These are phyloP conservation scores for Muscicapa adusta DNA, from an alignment of 2,113 vertebrate genomes.

Conservation along the genomic window DNA sequence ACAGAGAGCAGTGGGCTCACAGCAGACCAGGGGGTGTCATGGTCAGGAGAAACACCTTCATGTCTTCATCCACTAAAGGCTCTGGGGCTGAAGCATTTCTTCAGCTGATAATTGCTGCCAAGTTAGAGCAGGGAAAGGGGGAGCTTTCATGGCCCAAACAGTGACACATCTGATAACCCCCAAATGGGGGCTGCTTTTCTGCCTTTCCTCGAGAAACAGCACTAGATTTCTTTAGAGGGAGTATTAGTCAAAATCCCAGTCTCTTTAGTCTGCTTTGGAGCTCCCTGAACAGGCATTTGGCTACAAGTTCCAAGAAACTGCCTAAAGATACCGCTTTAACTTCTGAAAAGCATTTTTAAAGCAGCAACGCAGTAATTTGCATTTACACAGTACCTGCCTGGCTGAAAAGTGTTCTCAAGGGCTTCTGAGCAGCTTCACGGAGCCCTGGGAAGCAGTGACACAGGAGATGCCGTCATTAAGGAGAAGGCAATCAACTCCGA, in stretches of 20 bases:
- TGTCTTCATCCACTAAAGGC: background rate
- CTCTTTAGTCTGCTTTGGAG: background rate
- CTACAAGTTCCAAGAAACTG: background rate
- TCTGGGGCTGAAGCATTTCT: background rate
- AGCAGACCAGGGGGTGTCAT: background rate
- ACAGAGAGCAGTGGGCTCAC: background rate
- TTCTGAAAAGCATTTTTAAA: slow-evolving; percentile 2
- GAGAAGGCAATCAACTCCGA: background rate
- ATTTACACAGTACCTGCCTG: background rate
- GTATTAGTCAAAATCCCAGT: background rate
- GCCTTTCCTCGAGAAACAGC: background rate
- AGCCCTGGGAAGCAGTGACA: background rate
- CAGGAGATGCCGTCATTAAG: background rate
- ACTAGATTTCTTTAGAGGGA: background rate
- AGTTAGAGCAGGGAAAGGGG: background rate
- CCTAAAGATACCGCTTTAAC: background rate
- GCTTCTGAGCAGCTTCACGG: background rate
- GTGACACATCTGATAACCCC: background rate
- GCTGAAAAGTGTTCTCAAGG: background rate
- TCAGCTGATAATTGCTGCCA: background rate
- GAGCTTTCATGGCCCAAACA: background rate
- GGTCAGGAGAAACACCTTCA: background rate
- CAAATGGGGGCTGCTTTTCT: background rate
- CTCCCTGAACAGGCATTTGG: background rate
- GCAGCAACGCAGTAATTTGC: background rate